Percentiles rank a stretch among this genome's conserved stretches.
Evolutionary conservation across 2,797 vertebrate genomes (phyloP).

Genomic region (Sparus aurata): DNA sequence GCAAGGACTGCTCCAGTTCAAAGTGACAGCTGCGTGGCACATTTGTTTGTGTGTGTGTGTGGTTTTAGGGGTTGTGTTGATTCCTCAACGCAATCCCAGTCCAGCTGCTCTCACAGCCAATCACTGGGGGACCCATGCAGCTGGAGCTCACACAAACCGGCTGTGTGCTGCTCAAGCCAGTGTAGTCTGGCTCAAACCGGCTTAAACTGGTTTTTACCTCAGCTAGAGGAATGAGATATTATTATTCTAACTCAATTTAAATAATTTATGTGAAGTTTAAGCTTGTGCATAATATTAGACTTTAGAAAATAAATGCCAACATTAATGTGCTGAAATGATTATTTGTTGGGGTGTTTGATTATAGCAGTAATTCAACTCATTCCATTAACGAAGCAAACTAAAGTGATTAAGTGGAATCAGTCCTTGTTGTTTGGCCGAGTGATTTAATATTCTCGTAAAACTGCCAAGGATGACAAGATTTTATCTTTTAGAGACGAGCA

Average conservation of each 20-base stretch:
- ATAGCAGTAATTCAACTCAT: conserved; percentile 43
- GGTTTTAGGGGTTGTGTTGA: conserved; percentile 1
- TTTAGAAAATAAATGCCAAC: conserved; percentile 38
- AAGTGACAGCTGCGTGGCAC: conserved; percentile 42
- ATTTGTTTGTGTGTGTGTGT: conserved; percentile 28
- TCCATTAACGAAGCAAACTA: conserved; percentile 50
- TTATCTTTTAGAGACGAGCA: conserved; percentile 48
- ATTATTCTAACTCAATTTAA: conserved; percentile 48
- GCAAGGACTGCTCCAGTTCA: conserved; percentile 20
- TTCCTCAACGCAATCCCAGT: conserved; percentile 48
- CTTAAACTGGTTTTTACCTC: conserved; percentile 76
- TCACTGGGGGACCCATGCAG: conserved; percentile 73
- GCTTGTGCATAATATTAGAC: conserved; percentile 44
- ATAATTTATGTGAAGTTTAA: conserved; percentile 43
- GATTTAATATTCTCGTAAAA: conserved; percentile 73
- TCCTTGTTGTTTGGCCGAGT: conserved; percentile 39
- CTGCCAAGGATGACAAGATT: conserved; percentile 59
- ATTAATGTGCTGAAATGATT: conserved; percentile 56
- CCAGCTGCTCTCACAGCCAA: conserved; percentile 77
- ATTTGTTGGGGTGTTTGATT: conserved; percentile 47
- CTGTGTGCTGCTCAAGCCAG: conserved; percentile 82
- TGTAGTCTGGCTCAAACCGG: conserved; percentile 81
- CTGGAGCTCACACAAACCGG: conserved; percentile 84
- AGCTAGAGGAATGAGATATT: conserved; percentile 53
- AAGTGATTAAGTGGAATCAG: conserved; percentile 53